phyloP scores from a whole-genome alignment of 2,888 invertebrate species.

The Nemurella pictetii region DNA sequence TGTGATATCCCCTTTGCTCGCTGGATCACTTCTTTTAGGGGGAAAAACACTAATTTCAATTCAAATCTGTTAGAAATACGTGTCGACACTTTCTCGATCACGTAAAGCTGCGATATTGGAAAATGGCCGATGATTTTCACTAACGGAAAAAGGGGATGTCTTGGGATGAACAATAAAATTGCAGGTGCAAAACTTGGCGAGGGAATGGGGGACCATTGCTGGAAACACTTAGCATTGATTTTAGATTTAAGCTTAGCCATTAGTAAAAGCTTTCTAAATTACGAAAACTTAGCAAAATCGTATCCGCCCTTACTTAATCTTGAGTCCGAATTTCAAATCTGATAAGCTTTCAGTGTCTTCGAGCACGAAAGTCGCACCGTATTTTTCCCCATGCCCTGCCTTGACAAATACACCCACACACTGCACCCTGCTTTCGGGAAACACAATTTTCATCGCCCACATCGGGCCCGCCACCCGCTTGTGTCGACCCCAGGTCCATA shows the following conservation, averaged over 20 bases:
- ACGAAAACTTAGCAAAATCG: not conserved
- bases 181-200: not conserved
- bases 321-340: not conserved
- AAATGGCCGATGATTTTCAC: not conserved
- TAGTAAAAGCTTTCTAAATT: not conserved
- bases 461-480: not conserved
- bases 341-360: not conserved
- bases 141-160: not conserved
- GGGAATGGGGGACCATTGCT: not conserved
- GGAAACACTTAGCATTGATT: not conserved
- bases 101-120: not conserved
- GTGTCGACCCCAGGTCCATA: not conserved
- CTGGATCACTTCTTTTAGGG: not conserved
- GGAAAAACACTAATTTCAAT: conserved; percentile 4
- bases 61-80: conserved; percentile 10
- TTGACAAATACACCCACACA: no score
- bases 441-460: not conserved
- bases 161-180: not conserved
- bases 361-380: no score
- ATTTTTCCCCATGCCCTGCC: not conserved
- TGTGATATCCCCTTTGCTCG: conserved; percentile 13
- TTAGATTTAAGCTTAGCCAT: not conserved
- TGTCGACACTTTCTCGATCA: not conserved
- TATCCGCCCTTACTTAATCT: not conserved
- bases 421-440: not conserved